phyloP scores from a whole-genome alignment of 2,797 vertebrate species.

The Urophycis tenuis region DNA sequence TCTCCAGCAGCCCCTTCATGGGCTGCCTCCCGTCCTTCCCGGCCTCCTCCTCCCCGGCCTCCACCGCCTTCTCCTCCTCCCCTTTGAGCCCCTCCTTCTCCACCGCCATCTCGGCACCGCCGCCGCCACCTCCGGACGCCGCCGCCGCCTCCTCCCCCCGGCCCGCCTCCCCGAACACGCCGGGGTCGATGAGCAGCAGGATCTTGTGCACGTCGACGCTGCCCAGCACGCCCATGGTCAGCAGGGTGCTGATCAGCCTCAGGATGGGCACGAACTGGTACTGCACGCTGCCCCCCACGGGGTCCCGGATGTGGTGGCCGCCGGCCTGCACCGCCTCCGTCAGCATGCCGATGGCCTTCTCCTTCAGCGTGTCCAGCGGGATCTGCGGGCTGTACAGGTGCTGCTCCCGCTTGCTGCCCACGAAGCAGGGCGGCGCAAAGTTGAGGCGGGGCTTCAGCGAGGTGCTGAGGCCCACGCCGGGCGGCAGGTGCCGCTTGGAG shows the following conservation, averaged over 20 bases:
- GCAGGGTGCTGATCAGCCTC: constrained; percentile 88
- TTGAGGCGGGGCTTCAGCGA: constrained; percentile 86
- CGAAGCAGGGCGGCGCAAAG: constrained; percentile 84
- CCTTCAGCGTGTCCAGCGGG: constrained; percentile 85
- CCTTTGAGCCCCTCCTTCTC: constrained; percentile 83
- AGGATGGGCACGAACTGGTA: constrained; percentile 97
- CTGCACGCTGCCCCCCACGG: constrained; percentile 87
- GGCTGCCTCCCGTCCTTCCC: constrained; percentile 76
- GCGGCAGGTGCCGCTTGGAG: constrained; percentile 82
- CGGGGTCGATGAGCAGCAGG: constrained; percentile 88
- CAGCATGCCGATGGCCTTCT: constrained; percentile 88
- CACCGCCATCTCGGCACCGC: constrained; percentile 44
- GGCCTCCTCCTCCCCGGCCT: constrained; percentile 86
- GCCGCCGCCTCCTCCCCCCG: constrained; percentile 21
- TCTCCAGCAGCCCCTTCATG: constrained; percentile 85
- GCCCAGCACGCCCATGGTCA: constrained; percentile 86
- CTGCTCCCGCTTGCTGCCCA: constrained; percentile 75
- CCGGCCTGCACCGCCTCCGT: constrained; percentile 91
- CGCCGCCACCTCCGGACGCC: constrained; percentile 23
- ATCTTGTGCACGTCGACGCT: constrained; percentile 88
- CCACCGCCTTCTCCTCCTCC: constrained; percentile 88
- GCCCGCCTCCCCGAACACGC: constrained; percentile 80
- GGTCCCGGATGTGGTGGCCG: constrained; percentile 89
- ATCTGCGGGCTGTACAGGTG: constrained; percentile 87
- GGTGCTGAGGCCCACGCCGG: constrained; percentile 89